These are phyloP conservation scores for Dendrocincla fuliginosa DNA, from an alignment of 2,797 vertebrate genomes.

Conservation along the genomic window DNA sequence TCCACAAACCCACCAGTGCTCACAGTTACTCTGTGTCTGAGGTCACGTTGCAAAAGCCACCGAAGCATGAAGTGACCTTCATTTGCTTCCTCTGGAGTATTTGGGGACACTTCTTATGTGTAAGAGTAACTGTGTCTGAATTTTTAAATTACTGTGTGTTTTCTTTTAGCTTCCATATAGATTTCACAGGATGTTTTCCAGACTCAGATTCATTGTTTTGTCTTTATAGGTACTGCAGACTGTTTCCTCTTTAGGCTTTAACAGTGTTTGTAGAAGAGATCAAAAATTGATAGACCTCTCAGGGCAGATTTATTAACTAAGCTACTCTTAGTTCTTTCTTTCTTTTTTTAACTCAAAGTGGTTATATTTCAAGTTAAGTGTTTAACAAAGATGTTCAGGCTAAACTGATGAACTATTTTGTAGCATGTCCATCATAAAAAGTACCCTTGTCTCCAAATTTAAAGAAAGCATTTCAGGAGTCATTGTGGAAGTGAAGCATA, in stretches of 20 bases:
- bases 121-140: neutral
- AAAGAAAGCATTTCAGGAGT: neutral
- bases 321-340: neutral
- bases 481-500: neutral
- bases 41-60: neutral
- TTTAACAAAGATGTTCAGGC: neutral
- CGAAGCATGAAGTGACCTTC: neutral
- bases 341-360: neutral
- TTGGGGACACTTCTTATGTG: neutral
- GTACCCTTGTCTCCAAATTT: neutral
- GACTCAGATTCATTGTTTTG: constrained; percentile 1
- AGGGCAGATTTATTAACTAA: neutral
- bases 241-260: constrained; percentile 13
- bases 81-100: neutral
- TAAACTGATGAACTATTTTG: neutral
- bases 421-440: neutral
- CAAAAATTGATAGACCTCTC: neutral
- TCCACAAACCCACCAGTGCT: neutral
- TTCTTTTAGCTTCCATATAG: neutral
- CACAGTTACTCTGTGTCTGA: neutral
- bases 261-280: neutral
- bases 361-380: neutral
- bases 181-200: constrained; percentile 32
- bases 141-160: neutral
- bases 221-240: neutral